Percentiles rank a stretch among this genome's conserved stretches.
Evolutionary conservation across 1,140 invertebrate genomes (phyloP).

Genomic region (Hestina assimilis): DNA sequence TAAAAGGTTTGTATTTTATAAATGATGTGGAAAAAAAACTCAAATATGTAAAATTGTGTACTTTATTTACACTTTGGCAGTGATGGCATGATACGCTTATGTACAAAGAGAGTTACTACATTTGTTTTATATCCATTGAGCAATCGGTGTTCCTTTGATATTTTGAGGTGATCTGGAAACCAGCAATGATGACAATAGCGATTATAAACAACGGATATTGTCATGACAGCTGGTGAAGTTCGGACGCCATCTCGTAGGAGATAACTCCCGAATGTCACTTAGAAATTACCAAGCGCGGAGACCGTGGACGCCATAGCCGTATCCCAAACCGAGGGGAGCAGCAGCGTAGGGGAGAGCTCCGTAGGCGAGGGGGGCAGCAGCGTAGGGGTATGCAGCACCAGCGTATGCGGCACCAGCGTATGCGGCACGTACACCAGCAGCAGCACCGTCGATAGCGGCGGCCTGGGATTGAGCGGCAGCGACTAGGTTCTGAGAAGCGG

Average conservation of each 20-base stretch:
- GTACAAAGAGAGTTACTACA: slow-evolving; percentile 75
- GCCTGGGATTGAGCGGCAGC: slow-evolving; percentile 80
- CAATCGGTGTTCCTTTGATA: slow-evolving; percentile 42
- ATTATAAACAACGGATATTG: slow-evolving; percentile 1
- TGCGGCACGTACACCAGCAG: slow-evolving; percentile 59
- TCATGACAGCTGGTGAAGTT: slow-evolving; percentile 18
- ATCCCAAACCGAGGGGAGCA: slow-evolving; percentile 28
- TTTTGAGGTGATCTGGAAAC: slow-evolving; percentile 33
- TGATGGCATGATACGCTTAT: slow-evolving; percentile 70
- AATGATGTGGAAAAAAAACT: neutral
- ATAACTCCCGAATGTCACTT: slow-evolving; percentile 4
- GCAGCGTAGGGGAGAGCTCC: slow-evolving; percentile 30
- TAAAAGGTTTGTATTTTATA: neutral
- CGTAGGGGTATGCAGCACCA: slow-evolving; percentile 35
- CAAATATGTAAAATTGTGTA: slow-evolving; percentile 47
- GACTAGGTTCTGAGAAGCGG: slow-evolving; percentile 74
- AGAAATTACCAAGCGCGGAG: slow-evolving; percentile 57
- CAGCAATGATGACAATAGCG: slow-evolving; percentile 30
- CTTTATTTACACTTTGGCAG: slow-evolving; percentile 78
- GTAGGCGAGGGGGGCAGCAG: slow-evolving; percentile 36
- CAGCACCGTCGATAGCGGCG: slow-evolving; percentile 73
- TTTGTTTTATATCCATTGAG: slow-evolving; percentile 53
- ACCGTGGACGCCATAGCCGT: slow-evolving; percentile 40
- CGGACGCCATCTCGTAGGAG: slow-evolving; percentile 5
- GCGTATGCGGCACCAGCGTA: slow-evolving; percentile 41